Conservation (phyloP, 2,888 invertebrate genomes). For the Morpho deidamia region DNA sequence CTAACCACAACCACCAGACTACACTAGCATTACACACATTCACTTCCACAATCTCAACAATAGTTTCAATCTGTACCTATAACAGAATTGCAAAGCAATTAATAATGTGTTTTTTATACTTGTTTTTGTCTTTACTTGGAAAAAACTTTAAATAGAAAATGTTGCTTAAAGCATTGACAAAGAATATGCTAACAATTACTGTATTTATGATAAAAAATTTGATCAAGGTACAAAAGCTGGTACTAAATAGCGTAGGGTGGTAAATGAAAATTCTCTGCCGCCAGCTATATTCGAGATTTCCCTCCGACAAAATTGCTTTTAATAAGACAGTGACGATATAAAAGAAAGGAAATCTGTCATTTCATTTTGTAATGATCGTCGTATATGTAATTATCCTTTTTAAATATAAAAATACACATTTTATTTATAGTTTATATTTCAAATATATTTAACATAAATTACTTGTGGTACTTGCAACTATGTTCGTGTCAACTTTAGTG, state of each 20-base stretch:
- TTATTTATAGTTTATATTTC: constrained; percentile 20
- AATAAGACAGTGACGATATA: neutral
- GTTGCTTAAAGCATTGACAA: too few species aligned
- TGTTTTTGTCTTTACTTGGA: too few species aligned
- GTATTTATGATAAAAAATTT: neutral
- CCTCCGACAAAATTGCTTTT: constrained; percentile 11
- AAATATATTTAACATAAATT: constrained; percentile 15
- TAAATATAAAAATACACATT: neutral
- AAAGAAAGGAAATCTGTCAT: neutral
- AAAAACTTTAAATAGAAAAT: too few species aligned
- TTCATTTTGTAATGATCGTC: neutral
- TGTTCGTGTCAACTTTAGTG: too few species aligned
- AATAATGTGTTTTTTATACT: too few species aligned
- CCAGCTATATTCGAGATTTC: constrained; percentile 15
- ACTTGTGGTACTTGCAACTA: too few species aligned
- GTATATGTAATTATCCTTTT: neutral
- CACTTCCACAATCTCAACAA: too few species aligned
- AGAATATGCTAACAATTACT: neutral
- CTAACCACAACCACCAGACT: too few species aligned
- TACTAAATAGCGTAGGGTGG: constrained; percentile 1
- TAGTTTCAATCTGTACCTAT: too few species aligned
- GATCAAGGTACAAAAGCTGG: constrained; percentile 3
- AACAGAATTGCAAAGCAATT: too few species aligned
- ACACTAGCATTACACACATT: too few species aligned
- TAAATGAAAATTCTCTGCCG: constrained; percentile 18